Conservation (phyloP, 2,888 invertebrate genomes). For the Spialia ferax region DNA sequence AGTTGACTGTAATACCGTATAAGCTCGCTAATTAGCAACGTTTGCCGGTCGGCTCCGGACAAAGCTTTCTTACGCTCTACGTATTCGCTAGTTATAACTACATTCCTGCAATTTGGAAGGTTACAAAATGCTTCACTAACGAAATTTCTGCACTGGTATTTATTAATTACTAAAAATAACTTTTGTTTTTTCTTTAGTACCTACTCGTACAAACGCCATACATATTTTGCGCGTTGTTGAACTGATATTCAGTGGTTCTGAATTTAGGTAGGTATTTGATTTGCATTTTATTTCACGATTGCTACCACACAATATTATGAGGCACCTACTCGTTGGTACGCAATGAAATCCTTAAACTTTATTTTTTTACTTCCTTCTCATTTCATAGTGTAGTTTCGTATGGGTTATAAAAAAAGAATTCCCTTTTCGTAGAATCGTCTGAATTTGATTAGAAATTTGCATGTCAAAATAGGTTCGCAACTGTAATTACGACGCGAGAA, state of each 20-base stretch:
- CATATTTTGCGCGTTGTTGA: background rate
- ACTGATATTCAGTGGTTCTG: no score
- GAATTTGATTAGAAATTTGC: constrained; percentile 25
- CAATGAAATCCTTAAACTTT: no score
- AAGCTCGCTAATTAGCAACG: constrained; percentile 35
- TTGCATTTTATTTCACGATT: no score
- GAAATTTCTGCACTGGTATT: constrained; percentile 25
- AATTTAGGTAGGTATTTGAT: no score
- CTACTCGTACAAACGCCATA: no score
- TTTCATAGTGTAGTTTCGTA: background rate
- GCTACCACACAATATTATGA: no score
- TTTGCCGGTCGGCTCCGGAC: constrained; percentile 22
- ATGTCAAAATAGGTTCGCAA: constrained; percentile 20
- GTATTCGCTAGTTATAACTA: constrained; percentile 29
- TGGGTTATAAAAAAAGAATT: background rate
- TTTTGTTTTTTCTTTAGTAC: constrained; percentile 1
- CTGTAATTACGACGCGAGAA: constrained; percentile 2
- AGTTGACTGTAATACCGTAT: constrained; percentile 32
- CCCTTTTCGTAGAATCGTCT: constrained; percentile 3
- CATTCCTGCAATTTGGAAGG: constrained; percentile 29
- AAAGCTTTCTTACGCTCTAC: constrained; percentile 35
- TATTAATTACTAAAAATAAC: constrained; percentile 23
- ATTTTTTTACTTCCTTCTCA: no score
- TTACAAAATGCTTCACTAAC: constrained; percentile 21
- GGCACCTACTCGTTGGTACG: no score